Evolutionary conservation across 2,113 vertebrate species (phyloP).

Genomic region (Python bivittatus): DNA sequence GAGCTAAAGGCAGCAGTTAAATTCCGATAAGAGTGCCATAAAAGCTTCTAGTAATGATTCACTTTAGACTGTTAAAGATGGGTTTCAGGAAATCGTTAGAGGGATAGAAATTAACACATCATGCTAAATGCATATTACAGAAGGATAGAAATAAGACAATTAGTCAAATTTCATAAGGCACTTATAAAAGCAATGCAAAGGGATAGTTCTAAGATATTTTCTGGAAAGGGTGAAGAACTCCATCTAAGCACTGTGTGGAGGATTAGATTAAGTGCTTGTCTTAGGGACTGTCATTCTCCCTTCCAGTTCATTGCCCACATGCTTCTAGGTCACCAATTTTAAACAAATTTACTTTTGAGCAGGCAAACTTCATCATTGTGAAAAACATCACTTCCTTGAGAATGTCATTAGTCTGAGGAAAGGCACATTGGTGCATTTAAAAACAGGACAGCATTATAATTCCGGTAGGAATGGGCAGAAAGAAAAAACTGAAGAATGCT

Average conservation of each 20-base stretch:
- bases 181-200: background rate
- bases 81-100: background rate
- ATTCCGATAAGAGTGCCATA: constrained; percentile 13
- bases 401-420: background rate
- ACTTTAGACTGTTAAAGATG: constrained; percentile 28
- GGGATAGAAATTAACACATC: constrained; percentile 13
- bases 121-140: constrained; percentile 30
- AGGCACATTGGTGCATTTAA: background rate
- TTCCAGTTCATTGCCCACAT: background rate
- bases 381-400: background rate
- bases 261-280: background rate
- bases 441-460: background rate
- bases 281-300: background rate
- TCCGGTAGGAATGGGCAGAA: background rate
- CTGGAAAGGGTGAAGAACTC: background rate
- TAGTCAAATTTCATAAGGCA: constrained; percentile 2
- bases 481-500: background rate
- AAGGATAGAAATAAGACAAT: constrained; percentile 4
- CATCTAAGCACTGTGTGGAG: background rate
- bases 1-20: constrained; percentile 11
- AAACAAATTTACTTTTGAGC: background rate
- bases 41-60: background rate
- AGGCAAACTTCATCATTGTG: background rate
- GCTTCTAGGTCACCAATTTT: background rate
- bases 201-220: background rate